Base-by-base conservation (phyloP, 2,113 vertebrate species). In the Tringa solitaria region DNA sequence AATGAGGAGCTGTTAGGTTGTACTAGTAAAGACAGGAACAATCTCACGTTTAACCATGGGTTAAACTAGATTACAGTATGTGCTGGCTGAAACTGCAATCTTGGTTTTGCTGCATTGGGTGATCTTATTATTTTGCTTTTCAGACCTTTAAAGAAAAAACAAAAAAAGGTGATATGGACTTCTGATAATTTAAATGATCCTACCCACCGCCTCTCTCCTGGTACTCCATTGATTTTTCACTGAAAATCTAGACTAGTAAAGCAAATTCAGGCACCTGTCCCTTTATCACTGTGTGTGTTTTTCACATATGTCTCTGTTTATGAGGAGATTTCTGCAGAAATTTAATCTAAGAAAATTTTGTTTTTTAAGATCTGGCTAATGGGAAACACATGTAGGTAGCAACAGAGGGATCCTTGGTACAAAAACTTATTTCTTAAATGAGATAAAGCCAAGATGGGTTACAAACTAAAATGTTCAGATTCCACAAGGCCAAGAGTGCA, bases 31-130 rank as follows among this genome's bases (percentile, higher is more conserved):
- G 75, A 57, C 39, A 78, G 68, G 65, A 95, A 5, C 54, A 94
- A 90, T 96, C 83, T 96, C 64, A 70, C 33, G 27, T 93, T 93
- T 96, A 95, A 92, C 39, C 26, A 53, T n/a, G 46, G 77, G 45
- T 96, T 98, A 97, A 97, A 87, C 24, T 90, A 76, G 33, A 61
- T 81, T 67, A 50, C 50, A 84, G 14, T 45, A 81, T 87, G 43
- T 80, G 74, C 23, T 93, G 83, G 32, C 84, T 85, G 82, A 92
- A 94, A 14, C 28, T 50, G 16, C 53, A 72, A 26, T 95, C 90
- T 94, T 92, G 45, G 15, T 91, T 87, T 89, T 96, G 30, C 67
- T 79, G 77, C 75, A 75, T 14, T 78, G 35, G 87, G 12, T 73
- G 43, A 90, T 88, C 54, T 93, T 95, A 78, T 68, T 86, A 87